Evolutionary conservation across 2,888 invertebrate species (phyloP), one percentile per base, ranked within the genome.

Genomic region (Pecten maximus): DNA sequence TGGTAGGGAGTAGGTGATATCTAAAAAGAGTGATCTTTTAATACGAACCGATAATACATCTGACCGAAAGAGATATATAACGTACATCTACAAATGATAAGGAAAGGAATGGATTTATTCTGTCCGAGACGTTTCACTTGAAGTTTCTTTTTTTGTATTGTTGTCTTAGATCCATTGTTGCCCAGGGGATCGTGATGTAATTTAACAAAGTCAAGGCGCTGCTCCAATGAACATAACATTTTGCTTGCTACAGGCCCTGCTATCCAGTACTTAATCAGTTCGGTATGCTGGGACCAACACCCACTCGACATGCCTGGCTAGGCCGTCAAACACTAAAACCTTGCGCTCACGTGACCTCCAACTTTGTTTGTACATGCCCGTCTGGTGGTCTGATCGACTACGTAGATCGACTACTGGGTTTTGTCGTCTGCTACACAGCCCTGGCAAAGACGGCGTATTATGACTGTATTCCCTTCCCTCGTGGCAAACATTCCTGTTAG

Each of bases 261-360:
- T 74, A 74, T 74, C 28, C 28, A 35, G 74, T 74, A 54, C 54
- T 54, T 74, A 74, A 74, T 74, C 74, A 15, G 74, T 19, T 74
- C 74, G 74, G 74, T 35, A 74, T 35, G 74, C 10, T 35, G 74
- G 74, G 74, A 74, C 74, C 74, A 74, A 74, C 74, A 74, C 74
- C 10, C 8, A 35, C 74, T 74, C 28, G 74, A 74, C 16, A 74
- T 35, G 74, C 74, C 74, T 74, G 74, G 74, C 74, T 74, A 74
- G 74, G 74, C 35, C 35, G 10, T 28, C 35, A 74, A 74, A 28
- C 35, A 74, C 74, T 74, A 35, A 74, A 74, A 10, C 74, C 74
- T 23, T 28, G 35, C 74, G 2, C 12, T 35, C 74, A 74, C 74
- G 74, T 74, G 74, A 28, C 35, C 35, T 4, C 6, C 74, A 28